Evolutionary conservation across 2,113 vertebrate genomes (phyloP).

Genomic region (Megaceryle torquata): DNA sequence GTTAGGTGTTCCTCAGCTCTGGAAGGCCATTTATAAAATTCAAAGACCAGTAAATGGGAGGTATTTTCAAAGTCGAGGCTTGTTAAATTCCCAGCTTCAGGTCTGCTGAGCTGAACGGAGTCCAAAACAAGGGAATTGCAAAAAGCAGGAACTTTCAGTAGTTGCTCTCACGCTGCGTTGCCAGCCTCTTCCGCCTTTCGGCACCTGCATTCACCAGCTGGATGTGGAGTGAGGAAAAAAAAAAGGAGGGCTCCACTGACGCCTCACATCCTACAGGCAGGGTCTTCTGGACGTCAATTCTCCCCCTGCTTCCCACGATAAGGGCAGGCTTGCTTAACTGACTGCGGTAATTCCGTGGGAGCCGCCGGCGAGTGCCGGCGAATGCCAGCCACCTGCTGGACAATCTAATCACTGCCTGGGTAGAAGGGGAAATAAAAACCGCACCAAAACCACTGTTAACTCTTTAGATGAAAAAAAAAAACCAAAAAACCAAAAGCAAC

Average conservation of each 20-base stretch:
- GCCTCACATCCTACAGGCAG: constrained; percentile 70
- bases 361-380: constrained; percentile 8
- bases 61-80: constrained; percentile 9
- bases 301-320: constrained; percentile 17
- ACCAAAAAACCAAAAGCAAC: not conserved
- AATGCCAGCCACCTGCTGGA: constrained; percentile 79
- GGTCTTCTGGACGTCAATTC: constrained; percentile 61
- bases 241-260: constrained; percentile 53
- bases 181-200: constrained; percentile 21
- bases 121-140: not conserved
- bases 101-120: not conserved
- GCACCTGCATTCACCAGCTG: not conserved
- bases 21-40: not conserved
- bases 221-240: constrained; percentile 64
- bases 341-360: not conserved
- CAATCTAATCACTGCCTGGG: constrained; percentile 46
- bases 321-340: not conserved
- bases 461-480: not conserved
- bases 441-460: not conserved
- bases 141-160: constrained; percentile 60
- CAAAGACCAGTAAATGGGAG: not conserved
- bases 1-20: not conserved
- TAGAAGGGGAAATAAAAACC: no score
- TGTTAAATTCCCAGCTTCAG: not conserved
- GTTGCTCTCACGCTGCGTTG: constrained; percentile 30